phyloP scores from a whole-genome alignment of 2,797 vertebrate species.

The Manis pentadactyla region DNA sequence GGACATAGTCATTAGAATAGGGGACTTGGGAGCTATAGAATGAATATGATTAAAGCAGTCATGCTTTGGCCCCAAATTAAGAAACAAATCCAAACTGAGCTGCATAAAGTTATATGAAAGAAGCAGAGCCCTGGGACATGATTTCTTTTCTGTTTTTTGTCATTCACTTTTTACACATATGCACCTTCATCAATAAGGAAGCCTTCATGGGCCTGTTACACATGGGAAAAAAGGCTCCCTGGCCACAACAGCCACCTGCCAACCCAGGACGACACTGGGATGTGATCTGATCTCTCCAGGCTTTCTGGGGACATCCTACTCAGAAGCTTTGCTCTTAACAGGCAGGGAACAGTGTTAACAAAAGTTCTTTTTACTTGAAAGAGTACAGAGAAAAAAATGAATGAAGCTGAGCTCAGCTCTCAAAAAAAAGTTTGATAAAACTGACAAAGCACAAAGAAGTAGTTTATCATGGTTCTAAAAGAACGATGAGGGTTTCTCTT shows the following conservation, averaged over 20 bases:
- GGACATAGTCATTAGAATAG: neutral
- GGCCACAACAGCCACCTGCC: neutral
- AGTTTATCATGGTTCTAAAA: conserved; percentile 79
- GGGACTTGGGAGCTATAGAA: neutral
- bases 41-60: neutral
- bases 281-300: neutral
- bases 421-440: conserved; percentile 70
- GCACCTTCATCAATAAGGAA: neutral
- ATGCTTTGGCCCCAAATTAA: neutral
- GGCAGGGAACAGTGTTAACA: conserved; percentile 63
- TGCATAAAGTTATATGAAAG: conserved; percentile 8
- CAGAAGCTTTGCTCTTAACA: conserved; percentile 42
- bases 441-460: conserved; percentile 73
- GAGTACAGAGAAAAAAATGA: conserved; percentile 57
- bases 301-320: conserved; percentile 54
- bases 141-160: conserved; percentile 43
- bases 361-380: conserved; percentile 73
- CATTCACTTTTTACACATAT: conserved; percentile 17
- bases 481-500: conserved; percentile 71
- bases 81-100: neutral
- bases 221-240: neutral
- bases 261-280: neutral
- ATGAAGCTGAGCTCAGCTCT: conserved; percentile 74
- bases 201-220: neutral
- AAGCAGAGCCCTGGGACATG: neutral